Conservation (phyloP, 2,113 vertebrate species). For the Stomatorhinus ivindoensis region DNA sequence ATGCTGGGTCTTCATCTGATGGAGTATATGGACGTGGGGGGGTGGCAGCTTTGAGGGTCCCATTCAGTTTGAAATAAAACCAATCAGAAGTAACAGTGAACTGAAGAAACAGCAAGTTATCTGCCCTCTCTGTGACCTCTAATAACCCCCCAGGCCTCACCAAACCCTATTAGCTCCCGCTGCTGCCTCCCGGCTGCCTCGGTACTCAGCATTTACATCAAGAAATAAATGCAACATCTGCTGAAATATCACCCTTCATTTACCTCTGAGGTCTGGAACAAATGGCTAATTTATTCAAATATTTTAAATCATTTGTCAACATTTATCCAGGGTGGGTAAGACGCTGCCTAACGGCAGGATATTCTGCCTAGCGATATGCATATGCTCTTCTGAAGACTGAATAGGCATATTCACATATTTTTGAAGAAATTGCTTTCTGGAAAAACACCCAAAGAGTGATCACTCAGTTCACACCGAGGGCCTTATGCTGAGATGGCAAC, state of each 20-base stretch:
- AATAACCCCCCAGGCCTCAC: background rate
- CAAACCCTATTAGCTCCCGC: background rate
- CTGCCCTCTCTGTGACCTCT: background rate
- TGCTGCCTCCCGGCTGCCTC: background rate
- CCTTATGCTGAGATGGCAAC: background rate
- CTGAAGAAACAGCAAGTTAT: background rate
- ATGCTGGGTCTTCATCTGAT: background rate
- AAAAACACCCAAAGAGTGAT: background rate
- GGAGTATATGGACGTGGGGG: background rate
- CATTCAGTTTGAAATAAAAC: background rate
- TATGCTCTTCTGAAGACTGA: background rate
- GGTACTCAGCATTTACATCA: background rate
- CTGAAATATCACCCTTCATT: background rate
- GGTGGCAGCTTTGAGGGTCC: background rate
- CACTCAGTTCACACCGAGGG: background rate
- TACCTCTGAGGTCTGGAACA: background rate
- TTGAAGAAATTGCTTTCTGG: background rate
- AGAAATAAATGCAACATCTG: background rate
- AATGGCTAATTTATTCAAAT: background rate
- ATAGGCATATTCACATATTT: background rate
- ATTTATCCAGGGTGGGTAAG: background rate
- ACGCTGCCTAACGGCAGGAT: background rate
- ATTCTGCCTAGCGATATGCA: background rate
- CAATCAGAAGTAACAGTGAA: background rate
- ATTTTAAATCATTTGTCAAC: background rate